Conservation (phyloP, 2,797 vertebrate species). For the Silurus lanzhouensis region DNA sequence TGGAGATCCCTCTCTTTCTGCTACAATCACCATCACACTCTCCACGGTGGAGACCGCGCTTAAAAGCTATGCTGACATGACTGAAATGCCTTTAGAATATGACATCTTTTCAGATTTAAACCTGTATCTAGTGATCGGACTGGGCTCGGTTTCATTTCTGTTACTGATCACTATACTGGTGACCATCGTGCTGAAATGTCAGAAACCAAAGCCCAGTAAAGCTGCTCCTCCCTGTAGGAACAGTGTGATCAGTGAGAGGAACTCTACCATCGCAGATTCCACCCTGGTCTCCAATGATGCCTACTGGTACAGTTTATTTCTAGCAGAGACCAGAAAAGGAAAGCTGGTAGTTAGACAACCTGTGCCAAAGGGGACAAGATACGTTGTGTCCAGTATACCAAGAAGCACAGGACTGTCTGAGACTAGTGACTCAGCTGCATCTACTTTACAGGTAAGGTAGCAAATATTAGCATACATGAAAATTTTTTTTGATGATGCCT, state of each 20-base stretch:
- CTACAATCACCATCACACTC: constrained; percentile 63
- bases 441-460: constrained; percentile 65
- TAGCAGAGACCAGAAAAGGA: constrained; percentile 56
- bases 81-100: constrained; percentile 60
- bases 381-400: constrained; percentile 67
- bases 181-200: constrained; percentile 58
- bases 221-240: constrained; percentile 58
- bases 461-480: too few relatives aligned
- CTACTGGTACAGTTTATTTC: constrained; percentile 66
- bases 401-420: constrained; percentile 64
- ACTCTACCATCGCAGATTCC: constrained; percentile 55
- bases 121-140: constrained; percentile 61
- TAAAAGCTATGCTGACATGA: constrained; percentile 60
- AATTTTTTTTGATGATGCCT: too few relatives aligned
- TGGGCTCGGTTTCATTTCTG: constrained; percentile 63
- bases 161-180: constrained; percentile 63
- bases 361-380: constrained; percentile 52
- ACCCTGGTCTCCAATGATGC: constrained; percentile 58
- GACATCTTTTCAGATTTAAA: constrained; percentile 64
- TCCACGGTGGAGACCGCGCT: constrained; percentile 59
- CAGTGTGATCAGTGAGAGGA: constrained; percentile 56
- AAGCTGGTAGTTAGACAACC: constrained; percentile 56
- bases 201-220: constrained; percentile 61
- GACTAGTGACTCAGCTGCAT: constrained; percentile 67
- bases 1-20: constrained; percentile 60